Percentiles rank a stretch among this genome's conserved stretches.
Conservation (phyloP, 2,797 vertebrate genomes). For the Sebastes taczanowskii region DNA sequence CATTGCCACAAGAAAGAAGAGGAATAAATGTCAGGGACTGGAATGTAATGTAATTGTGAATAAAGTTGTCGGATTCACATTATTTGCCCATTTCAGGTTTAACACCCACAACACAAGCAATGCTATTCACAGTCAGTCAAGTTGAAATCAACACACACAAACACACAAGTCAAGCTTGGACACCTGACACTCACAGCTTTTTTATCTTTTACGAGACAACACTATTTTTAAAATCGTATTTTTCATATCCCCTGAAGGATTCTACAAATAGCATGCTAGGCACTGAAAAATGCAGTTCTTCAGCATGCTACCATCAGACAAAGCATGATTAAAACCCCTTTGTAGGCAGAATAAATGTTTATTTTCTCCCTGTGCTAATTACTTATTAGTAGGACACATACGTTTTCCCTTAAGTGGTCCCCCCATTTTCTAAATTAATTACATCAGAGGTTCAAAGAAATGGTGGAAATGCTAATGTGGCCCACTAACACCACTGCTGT, state of each 20-base stretch:
- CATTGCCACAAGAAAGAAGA: background rate
- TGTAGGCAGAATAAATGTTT: constrained; percentile 54
- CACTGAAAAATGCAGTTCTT: constrained; percentile 18
- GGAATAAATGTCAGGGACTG: background rate
- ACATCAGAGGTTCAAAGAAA: constrained; percentile 67
- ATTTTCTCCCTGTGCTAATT: constrained; percentile 59
- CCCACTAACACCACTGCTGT: constrained; percentile 62
- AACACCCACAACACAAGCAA: background rate
- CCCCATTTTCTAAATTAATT: constrained; percentile 74
- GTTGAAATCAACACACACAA: background rate
- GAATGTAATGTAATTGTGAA: background rate
- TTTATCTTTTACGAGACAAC: constrained; percentile 3
- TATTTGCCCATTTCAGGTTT: background rate
- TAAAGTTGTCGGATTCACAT: background rate
- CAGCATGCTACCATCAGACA: constrained; percentile 22
- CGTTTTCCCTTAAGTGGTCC: constrained; percentile 64
- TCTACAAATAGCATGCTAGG: constrained; percentile 10
- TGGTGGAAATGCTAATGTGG: constrained; percentile 69
- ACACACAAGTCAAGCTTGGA: background rate
- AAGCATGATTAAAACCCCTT: constrained; percentile 26
- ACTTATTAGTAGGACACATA: constrained; percentile 71
- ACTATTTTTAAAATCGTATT: constrained; percentile 26
- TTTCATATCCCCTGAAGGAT: background rate
- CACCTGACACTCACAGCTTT: constrained; percentile 11
- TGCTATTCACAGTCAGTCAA: background rate